phyloP scores from a whole-genome alignment of 2,113 vertebrate genomes.

The Osmerus mordax region DNA sequence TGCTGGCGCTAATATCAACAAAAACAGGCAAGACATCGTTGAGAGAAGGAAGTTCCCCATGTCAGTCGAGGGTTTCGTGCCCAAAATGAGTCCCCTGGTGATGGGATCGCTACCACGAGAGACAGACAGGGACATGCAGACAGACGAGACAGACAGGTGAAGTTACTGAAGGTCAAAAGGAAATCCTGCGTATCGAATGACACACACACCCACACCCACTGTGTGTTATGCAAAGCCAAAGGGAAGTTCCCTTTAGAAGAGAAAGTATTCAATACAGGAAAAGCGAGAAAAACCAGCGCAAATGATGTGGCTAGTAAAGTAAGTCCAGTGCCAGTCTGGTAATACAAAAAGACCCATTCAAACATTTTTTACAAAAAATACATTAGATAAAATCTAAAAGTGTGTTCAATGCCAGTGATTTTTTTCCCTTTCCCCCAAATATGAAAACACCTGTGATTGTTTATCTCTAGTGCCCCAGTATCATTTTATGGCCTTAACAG shows the following conservation, averaged over 20 bases:
- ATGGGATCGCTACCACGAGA: too few relatives aligned
- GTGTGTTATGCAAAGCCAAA: constrained; percentile 18
- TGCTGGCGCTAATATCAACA: background rate
- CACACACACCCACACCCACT: background rate
- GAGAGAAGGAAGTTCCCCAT: background rate
- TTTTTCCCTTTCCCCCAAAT: too few relatives aligned
- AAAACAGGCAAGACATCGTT: background rate
- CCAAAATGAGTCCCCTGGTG: too few relatives aligned
- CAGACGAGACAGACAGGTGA: too few relatives aligned
- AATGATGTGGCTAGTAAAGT: constrained; percentile 19
- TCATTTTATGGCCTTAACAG: too few relatives aligned
- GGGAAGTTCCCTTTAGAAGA: constrained; percentile 50
- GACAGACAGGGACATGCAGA: too few relatives aligned
- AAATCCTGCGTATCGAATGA: background rate
- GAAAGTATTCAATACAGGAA: constrained; percentile 41
- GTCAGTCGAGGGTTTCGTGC: background rate
- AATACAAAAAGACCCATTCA: constrained; percentile 6
- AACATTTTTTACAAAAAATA: too few relatives aligned
- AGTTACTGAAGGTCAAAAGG: background rate
- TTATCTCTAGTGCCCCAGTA: too few relatives aligned
- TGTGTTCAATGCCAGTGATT: background rate
- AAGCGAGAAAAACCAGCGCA: constrained; percentile 10
- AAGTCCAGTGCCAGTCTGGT: background rate
- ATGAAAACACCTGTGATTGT: too few relatives aligned
- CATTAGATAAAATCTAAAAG: background rate